Evolutionary conservation across 2,113 vertebrate species (phyloP).

Genomic region (Petromus typicus): DNA sequence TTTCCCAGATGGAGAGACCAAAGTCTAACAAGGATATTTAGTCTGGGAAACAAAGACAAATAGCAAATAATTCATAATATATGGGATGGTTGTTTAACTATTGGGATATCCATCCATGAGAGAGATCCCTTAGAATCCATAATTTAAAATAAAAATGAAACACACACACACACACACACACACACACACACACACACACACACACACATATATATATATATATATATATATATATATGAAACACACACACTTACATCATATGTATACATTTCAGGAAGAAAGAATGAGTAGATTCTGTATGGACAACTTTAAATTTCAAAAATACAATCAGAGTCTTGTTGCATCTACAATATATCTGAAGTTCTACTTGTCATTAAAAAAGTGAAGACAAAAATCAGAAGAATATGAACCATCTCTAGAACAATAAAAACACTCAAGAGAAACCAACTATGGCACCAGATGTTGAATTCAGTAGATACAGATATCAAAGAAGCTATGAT

Average conservation of each 20-base stretch:
- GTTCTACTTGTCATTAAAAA: not conserved
- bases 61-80: constrained; percentile 45
- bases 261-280: not conserved
- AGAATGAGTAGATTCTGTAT: not conserved
- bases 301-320: not conserved
- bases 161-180: no score
- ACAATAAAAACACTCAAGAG: not conserved
- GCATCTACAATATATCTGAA: not conserved
- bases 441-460: not conserved
- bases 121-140: not conserved
- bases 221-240: not conserved
- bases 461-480: not conserved
- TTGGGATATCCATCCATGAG: not conserved
- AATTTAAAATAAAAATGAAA: not conserved
- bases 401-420: not conserved
- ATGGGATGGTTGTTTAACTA: not conserved
- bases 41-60: constrained; percentile 62
- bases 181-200: no score
- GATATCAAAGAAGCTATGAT: not conserved
- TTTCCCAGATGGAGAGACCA: constrained; percentile 55
- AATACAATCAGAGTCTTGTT: not conserved
- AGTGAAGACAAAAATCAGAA: not conserved
- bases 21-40: constrained; percentile 55
- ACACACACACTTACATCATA: not conserved
- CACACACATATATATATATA: no score